Percentiles rank a stretch among this genome's conserved stretches.
Evolutionary conservation across 2,888 invertebrate genomes (phyloP).

Genomic region (Pimpla rufipes): DNA sequence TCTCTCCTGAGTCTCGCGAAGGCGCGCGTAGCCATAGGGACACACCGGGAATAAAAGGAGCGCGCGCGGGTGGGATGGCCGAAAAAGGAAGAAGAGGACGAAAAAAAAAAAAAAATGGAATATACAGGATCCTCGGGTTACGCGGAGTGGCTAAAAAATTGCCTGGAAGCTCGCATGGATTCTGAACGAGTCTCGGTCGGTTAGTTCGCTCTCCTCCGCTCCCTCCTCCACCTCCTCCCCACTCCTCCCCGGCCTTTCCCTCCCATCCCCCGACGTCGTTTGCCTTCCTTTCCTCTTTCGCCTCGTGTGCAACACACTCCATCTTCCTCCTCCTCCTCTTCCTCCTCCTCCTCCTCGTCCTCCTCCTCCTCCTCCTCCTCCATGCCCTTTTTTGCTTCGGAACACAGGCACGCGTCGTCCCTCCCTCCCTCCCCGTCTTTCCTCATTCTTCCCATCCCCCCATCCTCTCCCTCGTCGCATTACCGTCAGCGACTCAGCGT

Average conservation of each 20-base stretch:
- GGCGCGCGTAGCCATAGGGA: neutral
- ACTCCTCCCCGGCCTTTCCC: conserved; percentile 6
- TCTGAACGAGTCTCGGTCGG: conserved; percentile 62
- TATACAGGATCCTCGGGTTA: conserved; percentile 53
- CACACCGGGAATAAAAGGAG: conserved; percentile 26
- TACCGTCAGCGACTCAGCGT: conserved; percentile 53
- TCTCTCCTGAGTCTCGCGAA: conserved; percentile 42
- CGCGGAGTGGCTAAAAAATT: conserved; percentile 56
- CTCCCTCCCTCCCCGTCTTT: conserved; percentile 54
- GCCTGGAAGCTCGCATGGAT: conserved; percentile 57
- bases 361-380: neutral
- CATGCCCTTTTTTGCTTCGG: conserved; percentile 39
- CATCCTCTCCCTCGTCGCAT: conserved; percentile 53
- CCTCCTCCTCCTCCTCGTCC: conserved; percentile 10
- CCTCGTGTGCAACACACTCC: conserved; percentile 37
- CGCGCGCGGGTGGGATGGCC: neutral
- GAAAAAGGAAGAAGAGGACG: conserved; percentile 31
- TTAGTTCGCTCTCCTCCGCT: conserved; percentile 36
- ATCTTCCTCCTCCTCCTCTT: conserved; percentile 43
- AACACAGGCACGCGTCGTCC: conserved; percentile 60
- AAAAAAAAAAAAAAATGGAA: conserved; percentile 51
- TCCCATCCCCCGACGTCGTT: neutral
- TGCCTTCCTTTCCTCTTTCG: conserved; percentile 21
- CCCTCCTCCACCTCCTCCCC: neutral
- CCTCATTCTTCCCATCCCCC: conserved; percentile 45